Evolutionary conservation across 2,113 vertebrate genomes (phyloP), one percentile per base, ranked within the genome.

Genomic region (Neolamprologus variostigma): DNA sequence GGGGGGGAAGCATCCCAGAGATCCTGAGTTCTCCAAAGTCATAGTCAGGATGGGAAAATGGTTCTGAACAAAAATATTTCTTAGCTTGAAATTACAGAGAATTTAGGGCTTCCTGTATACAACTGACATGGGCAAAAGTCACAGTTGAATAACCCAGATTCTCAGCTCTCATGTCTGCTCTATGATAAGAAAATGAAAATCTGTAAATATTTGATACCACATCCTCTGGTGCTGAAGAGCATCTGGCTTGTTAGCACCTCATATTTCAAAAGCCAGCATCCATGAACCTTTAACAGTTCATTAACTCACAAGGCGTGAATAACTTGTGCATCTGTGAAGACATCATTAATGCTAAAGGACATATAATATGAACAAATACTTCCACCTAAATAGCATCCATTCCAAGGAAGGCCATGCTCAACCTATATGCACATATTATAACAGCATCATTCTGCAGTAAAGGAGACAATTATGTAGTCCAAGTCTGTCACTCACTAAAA

Each of bases 221-320:
- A 45, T 73, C 66, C 13, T 42, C 66, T 16, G 12, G 10, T 63
- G 37, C 66, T 73, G 5, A 73, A 73, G 68, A 26, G 12, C 68
- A 45, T 73, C 68, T 73, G 40, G 68, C 37, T 26, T 73, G 40
- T 45, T 26, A 26, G 40, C 13, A 4, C 68, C 13, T 73, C 13
- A 26, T 45, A 73, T 73, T 73, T 73, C 68, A 73, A 73, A 73
- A 71, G 66, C n/a, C 66, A 26, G 66, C 37, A 71, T 45, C 66
- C 66, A 45, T 26, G 37, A 73, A 9, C 40, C 23, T 47, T 47
- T 47, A 76, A 17, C 21, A 45, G 21, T 26, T 26, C 68, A 47
- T 76, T 16, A 47, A 23, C 40, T 23, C 68, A 17, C 68, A 45
- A 17, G 21, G 14, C 9, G 3, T 45, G 40, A 45, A 16, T 73